Evolutionary conservation across 2,888 invertebrate species (phyloP).

Genomic region (Heliconius cydno): DNA sequence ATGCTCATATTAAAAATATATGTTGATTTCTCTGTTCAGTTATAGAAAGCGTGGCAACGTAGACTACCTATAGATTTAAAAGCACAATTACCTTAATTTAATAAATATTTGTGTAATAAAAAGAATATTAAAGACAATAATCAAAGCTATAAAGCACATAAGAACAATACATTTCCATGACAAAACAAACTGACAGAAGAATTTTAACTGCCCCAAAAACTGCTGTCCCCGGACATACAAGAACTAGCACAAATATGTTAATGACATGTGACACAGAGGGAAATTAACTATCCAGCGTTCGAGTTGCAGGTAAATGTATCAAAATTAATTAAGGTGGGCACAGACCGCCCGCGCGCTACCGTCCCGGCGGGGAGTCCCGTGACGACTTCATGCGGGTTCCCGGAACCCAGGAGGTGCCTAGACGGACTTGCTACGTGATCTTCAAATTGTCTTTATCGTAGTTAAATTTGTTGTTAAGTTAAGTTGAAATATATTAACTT

Average conservation of each 20-base stretch:
- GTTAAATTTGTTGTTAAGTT: not conserved
- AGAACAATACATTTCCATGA: not conserved
- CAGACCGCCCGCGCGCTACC: conserved; percentile 81
- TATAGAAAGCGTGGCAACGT: no score
- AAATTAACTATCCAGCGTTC: conserved; percentile 51
- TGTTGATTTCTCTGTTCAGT: no score
- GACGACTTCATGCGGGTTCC: conserved; percentile 82
- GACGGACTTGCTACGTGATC: conserved; percentile 52
- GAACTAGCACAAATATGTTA: conserved; percentile 45
- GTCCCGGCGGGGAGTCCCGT: conserved; percentile 69
- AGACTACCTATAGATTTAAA: no score
- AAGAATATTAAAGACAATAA: not conserved
- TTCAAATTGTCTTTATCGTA: conserved; percentile 20
- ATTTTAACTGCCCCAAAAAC: conserved; percentile 16
- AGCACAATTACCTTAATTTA: not conserved
- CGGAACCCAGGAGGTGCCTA: conserved; percentile 65
- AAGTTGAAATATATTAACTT: not conserved
- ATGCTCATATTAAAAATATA: not conserved
- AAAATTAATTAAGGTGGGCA: conserved; percentile 77
- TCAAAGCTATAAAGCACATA: not conserved
- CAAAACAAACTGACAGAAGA: not conserved
- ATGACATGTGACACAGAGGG: conserved; percentile 45
- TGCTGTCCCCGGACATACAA: conserved; percentile 8
- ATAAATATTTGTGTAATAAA: not conserved
- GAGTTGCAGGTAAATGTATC: conserved; percentile 71